Percentiles rank a stretch among this genome's conserved stretches.
Conservation (phyloP, 2,797 vertebrate genomes). For the Anisognathus igniventris region DNA sequence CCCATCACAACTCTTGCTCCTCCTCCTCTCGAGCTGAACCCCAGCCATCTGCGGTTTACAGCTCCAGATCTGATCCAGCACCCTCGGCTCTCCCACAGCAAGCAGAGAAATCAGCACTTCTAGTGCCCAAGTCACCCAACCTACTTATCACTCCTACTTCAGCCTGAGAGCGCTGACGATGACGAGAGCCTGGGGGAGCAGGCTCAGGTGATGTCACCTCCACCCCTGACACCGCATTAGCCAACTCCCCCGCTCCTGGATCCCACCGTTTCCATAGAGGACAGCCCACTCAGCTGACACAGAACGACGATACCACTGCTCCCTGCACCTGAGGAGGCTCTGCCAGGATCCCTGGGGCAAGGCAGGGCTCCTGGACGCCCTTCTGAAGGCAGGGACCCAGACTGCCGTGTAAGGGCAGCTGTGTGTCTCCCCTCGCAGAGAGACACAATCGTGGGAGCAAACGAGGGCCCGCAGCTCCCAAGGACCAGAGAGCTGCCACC, state of each 20-base stretch:
- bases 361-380: neutral
- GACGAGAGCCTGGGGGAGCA: neutral
- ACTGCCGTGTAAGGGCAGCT: rapidly evolving
- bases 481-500: neutral
- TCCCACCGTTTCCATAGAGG: neutral
- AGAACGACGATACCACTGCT: rapidly evolving
- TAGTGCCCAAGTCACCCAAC: neutral
- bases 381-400: neutral
- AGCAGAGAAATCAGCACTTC: neutral
- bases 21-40: neutral
- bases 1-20: neutral
- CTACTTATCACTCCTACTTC: neutral
- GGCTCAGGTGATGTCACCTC: neutral
- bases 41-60: neutral
- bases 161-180: neutral
- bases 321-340: neutral
- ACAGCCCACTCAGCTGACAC: neutral
- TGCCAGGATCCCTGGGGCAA: neutral
- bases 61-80: neutral
- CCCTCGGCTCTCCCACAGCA: neutral
- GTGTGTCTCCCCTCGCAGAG: neutral
- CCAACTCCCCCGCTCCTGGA: neutral
- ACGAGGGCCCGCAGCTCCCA: neutral
- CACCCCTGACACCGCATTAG: neutral
- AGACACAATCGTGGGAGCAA: rapidly evolving